Percentiles rank a stretch among this genome's conserved stretches.
Evolutionary conservation across 2,888 invertebrate genomes (phyloP).

Genomic region (Scaptomyza cyrtandrae): DNA sequence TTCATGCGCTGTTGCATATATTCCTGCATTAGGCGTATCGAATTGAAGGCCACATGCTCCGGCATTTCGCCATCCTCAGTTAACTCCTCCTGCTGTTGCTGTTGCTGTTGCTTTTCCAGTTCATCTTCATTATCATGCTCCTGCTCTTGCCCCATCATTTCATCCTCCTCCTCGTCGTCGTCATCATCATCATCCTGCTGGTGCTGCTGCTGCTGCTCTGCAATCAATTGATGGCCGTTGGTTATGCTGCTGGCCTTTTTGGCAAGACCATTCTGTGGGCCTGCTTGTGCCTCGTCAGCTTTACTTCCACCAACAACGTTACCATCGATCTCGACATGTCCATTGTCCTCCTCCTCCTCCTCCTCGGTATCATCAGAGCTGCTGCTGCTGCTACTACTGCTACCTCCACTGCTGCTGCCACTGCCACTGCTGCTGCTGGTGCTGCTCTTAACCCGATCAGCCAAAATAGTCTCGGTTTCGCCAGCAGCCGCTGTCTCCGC

Average conservation of each 20-base stretch:
- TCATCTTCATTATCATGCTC: neutral
- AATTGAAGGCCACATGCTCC: conserved; percentile 72
- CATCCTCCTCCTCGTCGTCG: conserved; percentile 4
- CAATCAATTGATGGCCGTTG: conserved; percentile 40
- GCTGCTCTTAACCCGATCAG: conserved; percentile 19
- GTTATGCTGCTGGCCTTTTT: conserved; percentile 42
- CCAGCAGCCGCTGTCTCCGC: conserved; percentile 9
- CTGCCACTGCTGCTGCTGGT: conserved; percentile 43
- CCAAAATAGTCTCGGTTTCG: neutral
- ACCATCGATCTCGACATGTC: conserved; percentile 14
- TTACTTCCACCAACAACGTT: conserved; percentile 26
- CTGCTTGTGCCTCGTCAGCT: conserved; percentile 27
- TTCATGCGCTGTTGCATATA: conserved; percentile 83
- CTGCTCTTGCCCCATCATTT: conserved; percentile 5
- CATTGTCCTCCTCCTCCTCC: conserved; percentile 53
- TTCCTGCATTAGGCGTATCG: conserved; percentile 83
- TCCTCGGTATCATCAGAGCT: conserved; percentile 61
- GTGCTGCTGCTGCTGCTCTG: conserved; percentile 19
- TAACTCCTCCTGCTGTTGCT: conserved; percentile 20
- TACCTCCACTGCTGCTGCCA: conserved; percentile 36
- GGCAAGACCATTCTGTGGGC: conserved; percentile 54
- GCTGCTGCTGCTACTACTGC: conserved; percentile 41
- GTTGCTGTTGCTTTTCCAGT: neutral
- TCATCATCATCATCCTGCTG: conserved; percentile 15
- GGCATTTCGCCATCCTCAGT: conserved; percentile 69